A percentile compares a stretch with the other conserved stretches of the same genome.
Evolutionary conservation across 2,888 invertebrate species (phyloP).

Genomic region (Chromoteleia sp.): DNA sequence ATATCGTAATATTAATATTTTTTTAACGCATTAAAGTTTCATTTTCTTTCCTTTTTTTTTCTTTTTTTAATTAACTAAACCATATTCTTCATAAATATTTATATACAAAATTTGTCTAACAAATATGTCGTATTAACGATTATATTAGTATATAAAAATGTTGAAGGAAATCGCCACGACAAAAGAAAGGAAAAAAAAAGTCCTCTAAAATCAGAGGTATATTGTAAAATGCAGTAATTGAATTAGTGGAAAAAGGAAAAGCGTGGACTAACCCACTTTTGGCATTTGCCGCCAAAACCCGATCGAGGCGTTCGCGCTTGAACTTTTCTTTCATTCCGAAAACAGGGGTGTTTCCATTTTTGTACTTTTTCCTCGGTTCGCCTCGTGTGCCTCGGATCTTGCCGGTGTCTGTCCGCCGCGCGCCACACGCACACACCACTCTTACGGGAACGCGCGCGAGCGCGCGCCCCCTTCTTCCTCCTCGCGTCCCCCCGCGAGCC

Average conservation of each 20-base stretch:
- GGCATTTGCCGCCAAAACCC: conserved; percentile 41
- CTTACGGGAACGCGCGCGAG: conserved; percentile 27
- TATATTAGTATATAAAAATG: too few species aligned
- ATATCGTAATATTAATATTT: too few species aligned
- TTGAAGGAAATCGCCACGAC: too few species aligned
- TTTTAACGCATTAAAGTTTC: too few species aligned
- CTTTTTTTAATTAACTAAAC: too few species aligned
- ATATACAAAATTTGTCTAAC: too few species aligned
- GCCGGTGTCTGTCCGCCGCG: conserved; percentile 52
- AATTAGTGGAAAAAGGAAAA: background rate
- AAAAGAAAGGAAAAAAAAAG: background rate
- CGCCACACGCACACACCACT: conserved; percentile 44
- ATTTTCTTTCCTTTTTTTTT: too few species aligned
- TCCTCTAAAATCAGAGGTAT: background rate
- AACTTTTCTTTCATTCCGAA: conserved; percentile 16
- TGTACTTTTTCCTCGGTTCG: conserved; percentile 35
- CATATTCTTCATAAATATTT: too few species aligned
- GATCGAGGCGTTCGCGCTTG: background rate
- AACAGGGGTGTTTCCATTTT: conserved; percentile 61
- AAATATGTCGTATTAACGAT: too few species aligned
- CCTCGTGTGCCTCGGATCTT: conserved; percentile 61
- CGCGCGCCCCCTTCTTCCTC: conserved; percentile 2
- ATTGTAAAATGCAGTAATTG: too few species aligned
- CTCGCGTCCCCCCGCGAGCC: background rate
- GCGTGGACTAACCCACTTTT: conserved; percentile 2